phyloP scores from a whole-genome alignment of 2,113 vertebrate species.

The Raja brachyura region DNA sequence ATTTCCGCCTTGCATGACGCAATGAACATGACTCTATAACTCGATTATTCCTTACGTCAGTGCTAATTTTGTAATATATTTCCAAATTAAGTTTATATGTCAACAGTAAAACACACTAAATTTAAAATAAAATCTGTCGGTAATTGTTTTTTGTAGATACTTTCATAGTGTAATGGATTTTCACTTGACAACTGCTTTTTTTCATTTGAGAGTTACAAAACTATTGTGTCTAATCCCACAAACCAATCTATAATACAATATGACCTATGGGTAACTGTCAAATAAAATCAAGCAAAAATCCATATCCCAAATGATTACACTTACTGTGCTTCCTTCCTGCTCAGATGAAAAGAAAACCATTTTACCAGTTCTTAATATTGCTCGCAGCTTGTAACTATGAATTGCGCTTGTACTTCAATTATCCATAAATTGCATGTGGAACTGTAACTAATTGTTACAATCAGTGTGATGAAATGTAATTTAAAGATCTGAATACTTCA shows the following conservation, averaged over 20 bases:
- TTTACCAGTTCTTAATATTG: slow-evolving; percentile 36
- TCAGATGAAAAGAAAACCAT: slow-evolving; percentile 35
- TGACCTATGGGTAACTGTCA: slow-evolving; percentile 39
- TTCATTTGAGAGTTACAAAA: slow-evolving; percentile 27
- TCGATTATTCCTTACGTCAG: not conserved
- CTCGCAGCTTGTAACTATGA: slow-evolving; percentile 23
- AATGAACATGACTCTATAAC: not conserved
- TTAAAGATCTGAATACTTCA: slow-evolving; percentile 38
- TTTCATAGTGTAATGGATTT: slow-evolving; percentile 32
- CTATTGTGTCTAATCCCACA: slow-evolving; percentile 32
- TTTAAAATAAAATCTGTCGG: not conserved
- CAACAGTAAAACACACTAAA: not conserved
- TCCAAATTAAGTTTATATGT: slow-evolving; percentile 23
- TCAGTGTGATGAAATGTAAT: slow-evolving; percentile 38
- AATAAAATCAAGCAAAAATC: slow-evolving; percentile 37
- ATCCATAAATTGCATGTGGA: slow-evolving; percentile 31
- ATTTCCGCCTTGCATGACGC: too few relatives aligned
- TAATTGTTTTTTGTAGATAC: slow-evolving; percentile 33
- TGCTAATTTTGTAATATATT: slow-evolving; percentile 2
- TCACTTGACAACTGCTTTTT: slow-evolving; percentile 16
- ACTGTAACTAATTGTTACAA: slow-evolving; percentile 39
- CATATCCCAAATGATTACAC: slow-evolving; percentile 38
- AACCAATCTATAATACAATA: slow-evolving; percentile 37
- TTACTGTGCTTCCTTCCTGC: slow-evolving; percentile 33
- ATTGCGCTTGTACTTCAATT: slow-evolving; percentile 37